phyloP scores from a whole-genome alignment of 2,888 invertebrate species.

The Sarcophaga carnaria region DNA sequence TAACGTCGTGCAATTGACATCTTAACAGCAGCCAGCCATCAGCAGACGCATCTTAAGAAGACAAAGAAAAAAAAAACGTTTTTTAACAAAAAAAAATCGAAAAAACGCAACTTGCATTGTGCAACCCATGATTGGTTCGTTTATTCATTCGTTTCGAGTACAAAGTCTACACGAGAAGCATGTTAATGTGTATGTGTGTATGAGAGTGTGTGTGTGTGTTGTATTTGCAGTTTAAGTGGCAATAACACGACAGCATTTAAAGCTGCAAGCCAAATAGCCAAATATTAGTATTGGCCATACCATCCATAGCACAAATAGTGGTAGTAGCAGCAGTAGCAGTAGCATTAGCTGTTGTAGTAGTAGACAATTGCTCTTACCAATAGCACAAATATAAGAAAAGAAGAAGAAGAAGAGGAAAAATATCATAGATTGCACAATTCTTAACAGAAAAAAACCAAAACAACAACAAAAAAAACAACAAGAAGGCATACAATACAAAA shows the following conservation, averaged over 20 bases:
- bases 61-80: background rate
- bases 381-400: constrained; percentile 13
- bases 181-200: background rate
- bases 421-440: constrained; percentile 65
- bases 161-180: constrained; percentile 50
- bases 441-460: constrained; percentile 51
- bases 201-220: background rate
- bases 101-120: constrained; percentile 62
- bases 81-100: background rate
- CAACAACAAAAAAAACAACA: constrained; percentile 17
- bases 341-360: constrained; percentile 1
- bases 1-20: constrained; percentile 45
- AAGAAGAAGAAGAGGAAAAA: constrained; percentile 37
- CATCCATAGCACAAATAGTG: background rate
- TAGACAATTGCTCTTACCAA: constrained; percentile 33
- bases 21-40: background rate
- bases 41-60: constrained; percentile 40
- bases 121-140: constrained; percentile 45
- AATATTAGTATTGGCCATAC: constrained; percentile 42
- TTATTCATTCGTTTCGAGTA: background rate
- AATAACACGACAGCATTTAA: constrained; percentile 55
- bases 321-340: background rate
- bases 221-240: constrained; percentile 45
- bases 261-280: constrained; percentile 51
- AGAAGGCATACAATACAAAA: background rate